Percentiles rank a stretch among this genome's conserved stretches.
These are phyloP conservation scores for Melieria omissa DNA, from an alignment of 2,888 invertebrate genomes.

Conservation along the genomic window DNA sequence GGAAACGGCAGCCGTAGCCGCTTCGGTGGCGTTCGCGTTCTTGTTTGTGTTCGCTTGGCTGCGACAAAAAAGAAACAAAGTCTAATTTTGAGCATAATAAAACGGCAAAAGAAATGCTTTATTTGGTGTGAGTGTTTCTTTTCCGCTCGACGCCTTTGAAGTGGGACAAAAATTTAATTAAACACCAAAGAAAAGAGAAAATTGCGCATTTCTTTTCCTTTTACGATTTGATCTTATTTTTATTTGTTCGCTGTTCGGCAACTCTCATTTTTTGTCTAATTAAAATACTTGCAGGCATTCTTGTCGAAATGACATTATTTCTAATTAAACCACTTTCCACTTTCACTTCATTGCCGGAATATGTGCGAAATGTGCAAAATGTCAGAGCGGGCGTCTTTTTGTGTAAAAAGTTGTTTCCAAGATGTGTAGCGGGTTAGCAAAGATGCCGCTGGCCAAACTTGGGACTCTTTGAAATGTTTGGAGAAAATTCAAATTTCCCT, in stretches of 20 bases:
- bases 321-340: conserved; percentile 27
- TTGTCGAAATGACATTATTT: conserved; percentile 27
- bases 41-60: background rate
- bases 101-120: conserved; percentile 10
- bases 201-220: conserved; percentile 2
- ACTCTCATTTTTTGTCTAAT: conserved; percentile 26
- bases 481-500: no score
- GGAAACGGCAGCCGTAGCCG: conserved; percentile 23
- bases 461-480: no score
- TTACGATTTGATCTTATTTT: background rate
- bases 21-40: no score
- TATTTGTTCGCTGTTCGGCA: background rate
- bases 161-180: conserved; percentile 45
- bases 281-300: conserved; percentile 35
- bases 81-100: conserved; percentile 22
- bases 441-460: no score
- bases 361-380: no score
- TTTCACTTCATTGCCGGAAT: no score
- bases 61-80: conserved; percentile 8
- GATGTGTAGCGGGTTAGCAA: no score
- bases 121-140: background rate
- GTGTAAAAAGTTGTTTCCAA: no score
- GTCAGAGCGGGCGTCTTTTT: no score
- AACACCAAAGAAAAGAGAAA: conserved; percentile 39
- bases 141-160: conserved; percentile 42